These are phyloP conservation scores for Chelonus insularis DNA, from an alignment of 1,140 invertebrate species.

Conservation along the genomic window DNA sequence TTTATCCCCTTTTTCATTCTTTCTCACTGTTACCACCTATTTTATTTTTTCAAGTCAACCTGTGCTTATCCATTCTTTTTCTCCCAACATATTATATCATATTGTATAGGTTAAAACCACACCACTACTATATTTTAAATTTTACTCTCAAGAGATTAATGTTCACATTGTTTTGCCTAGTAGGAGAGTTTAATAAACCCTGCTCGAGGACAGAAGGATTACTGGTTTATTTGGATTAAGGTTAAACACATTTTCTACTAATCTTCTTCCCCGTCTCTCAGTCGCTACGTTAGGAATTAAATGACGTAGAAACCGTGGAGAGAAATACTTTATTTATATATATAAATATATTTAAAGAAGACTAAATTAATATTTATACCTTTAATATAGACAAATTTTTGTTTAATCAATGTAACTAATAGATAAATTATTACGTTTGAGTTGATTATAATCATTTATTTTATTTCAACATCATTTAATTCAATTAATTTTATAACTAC, in stretches of 20 bases:
- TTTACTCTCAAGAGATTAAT: neutral
- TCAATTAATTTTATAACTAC: no score
- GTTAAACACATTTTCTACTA: conserved; percentile 7
- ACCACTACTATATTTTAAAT: no score
- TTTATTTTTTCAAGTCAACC: conserved; percentile 17
- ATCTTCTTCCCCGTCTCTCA: neutral
- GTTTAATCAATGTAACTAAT: no score
- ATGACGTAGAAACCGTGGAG: no score
- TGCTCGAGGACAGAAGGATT: neutral
- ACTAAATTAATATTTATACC: no score
- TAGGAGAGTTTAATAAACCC: conserved; percentile 1
- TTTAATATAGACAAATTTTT: no score
- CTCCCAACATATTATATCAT: neutral
- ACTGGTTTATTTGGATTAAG: conserved; percentile 10
- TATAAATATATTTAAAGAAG: no score
- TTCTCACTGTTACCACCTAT: neutral
- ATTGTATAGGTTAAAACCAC: neutral
- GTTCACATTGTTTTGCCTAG: conserved; percentile 2
- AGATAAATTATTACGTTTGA: no score
- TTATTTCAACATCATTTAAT: no score
- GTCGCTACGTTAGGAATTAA: no score
- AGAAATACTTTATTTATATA: no score
- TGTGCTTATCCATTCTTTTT: neutral
- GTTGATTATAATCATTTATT: no score
- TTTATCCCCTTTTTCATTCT: conserved; percentile 15